These are phyloP conservation scores for Strix uralensis DNA, from an alignment of 2,113 vertebrate species.

Conservation along the genomic window DNA sequence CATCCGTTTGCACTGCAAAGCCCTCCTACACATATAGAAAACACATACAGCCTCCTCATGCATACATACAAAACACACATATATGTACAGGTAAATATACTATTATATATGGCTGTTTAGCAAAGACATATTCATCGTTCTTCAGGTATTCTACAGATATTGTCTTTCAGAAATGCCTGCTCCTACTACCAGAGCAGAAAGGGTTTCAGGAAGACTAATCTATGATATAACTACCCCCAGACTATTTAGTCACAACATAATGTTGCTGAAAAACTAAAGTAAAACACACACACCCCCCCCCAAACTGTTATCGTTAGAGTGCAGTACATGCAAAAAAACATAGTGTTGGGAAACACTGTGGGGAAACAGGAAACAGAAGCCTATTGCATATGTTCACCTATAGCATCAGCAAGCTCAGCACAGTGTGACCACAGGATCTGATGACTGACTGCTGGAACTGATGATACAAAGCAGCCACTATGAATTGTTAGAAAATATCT, in stretches of 20 bases:
- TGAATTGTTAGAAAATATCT: not conserved
- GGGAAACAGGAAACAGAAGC: not conserved
- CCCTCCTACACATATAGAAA: not conserved
- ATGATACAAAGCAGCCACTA: not conserved
- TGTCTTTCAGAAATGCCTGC: not conserved
- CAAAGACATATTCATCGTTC: not conserved
- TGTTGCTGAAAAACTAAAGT: not conserved
- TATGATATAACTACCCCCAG: not conserved
- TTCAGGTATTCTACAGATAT: not conserved
- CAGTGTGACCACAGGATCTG: not conserved
- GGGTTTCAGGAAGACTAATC: not conserved
- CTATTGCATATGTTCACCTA: not conserved
- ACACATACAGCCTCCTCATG: not conserved
- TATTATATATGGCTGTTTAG: not conserved
- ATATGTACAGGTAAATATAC: not conserved
- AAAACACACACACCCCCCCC: not conserved
- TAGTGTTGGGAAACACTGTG: not conserved
- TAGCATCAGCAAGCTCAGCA: not conserved
- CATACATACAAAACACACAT: not conserved
- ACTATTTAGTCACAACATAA: not conserved
- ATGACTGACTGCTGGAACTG: not conserved
- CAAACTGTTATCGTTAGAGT: not conserved
- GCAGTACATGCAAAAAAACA: not conserved
- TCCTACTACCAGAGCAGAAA: not conserved
- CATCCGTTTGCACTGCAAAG: accelerated